Percentiles rank a stretch among this genome's conserved stretches.
Evolutionary conservation across 2,797 vertebrate species (phyloP).

Genomic region (Novumbra hubbsi): DNA sequence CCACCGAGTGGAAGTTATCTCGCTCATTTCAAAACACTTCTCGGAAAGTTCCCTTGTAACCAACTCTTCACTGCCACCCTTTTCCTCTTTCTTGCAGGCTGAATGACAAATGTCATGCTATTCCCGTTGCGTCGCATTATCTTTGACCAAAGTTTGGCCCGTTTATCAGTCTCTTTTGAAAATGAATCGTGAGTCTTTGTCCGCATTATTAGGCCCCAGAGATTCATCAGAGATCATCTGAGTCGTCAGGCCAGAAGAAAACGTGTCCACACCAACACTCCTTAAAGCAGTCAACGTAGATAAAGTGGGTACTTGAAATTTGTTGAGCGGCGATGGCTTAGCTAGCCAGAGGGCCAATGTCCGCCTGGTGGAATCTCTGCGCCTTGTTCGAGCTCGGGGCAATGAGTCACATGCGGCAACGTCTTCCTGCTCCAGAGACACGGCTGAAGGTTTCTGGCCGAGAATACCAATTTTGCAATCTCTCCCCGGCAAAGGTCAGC

Average conservation of each 20-base stretch:
- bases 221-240: slow-evolving; percentile 25
- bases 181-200: slow-evolving; percentile 8
- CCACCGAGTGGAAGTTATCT: not conserved
- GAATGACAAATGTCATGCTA: not conserved
- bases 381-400: slow-evolving; percentile 4
- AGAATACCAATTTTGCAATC: slow-evolving; percentile 38
- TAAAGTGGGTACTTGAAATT: slow-evolving; percentile 34
- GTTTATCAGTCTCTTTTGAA: not conserved
- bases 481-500: slow-evolving; percentile 47
- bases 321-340: slow-evolving; percentile 2
- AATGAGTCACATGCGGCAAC: slow-evolving; percentile 24
- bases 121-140: not conserved
- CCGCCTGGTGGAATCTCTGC: slow-evolving; percentile 10
- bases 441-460: slow-evolving; percentile 25
- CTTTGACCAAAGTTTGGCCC: not conserved
- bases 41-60: not conserved
- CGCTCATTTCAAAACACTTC: not conserved
- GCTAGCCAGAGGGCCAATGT: not conserved
- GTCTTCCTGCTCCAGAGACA: not conserved
- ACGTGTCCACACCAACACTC: slow-evolving; percentile 5
- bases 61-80: slow-evolving; percentile 6
- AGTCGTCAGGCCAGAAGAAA: slow-evolving; percentile 19
- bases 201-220: slow-evolving; percentile 21
- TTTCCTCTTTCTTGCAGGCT: not conserved
- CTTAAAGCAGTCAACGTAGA: slow-evolving; percentile 17